These are phyloP conservation scores for Helarctos malayanus DNA, from an alignment of 2,797 vertebrate genomes.

Conservation along the genomic window DNA sequence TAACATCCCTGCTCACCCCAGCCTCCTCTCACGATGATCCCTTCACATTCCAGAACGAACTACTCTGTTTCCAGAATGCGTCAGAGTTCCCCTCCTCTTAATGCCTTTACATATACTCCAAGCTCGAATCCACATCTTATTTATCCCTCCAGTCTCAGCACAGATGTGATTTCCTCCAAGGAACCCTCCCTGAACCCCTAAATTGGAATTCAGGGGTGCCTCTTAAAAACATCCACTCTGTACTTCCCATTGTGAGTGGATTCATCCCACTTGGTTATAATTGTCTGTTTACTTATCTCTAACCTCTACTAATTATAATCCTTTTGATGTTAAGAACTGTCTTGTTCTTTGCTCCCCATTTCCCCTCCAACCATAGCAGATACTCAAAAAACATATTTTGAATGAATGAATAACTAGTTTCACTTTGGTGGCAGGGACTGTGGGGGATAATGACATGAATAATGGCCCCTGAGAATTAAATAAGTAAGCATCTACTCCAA, in stretches of 20 bases:
- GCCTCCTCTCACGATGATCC: neutral
- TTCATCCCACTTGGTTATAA: neutral
- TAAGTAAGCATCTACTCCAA: neutral
- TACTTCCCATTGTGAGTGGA: neutral
- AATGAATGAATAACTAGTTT: constrained; percentile 12
- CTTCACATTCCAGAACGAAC: neutral
- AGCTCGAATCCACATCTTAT: neutral
- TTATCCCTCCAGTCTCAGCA: neutral
- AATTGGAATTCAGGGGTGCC: neutral
- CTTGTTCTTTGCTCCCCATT: neutral
- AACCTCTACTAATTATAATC: neutral
- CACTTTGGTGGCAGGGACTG: neutral
- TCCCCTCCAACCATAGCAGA: neutral
- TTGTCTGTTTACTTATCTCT: neutral
- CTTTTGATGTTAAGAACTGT: neutral
- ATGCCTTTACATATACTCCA: accelerated
- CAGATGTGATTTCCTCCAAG: neutral
- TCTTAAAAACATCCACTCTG: neutral
- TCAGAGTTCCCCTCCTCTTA: neutral
- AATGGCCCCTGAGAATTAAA: neutral
- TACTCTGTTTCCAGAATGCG: neutral
- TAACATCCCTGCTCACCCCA: neutral
- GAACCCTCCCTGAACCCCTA: neutral
- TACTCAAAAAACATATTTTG: neutral
- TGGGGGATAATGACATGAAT: neutral